Percentiles rank a stretch among this genome's conserved stretches.
Evolutionary conservation across 2,888 invertebrate species (phyloP).

Genomic region (Plebejus melissa): DNA sequence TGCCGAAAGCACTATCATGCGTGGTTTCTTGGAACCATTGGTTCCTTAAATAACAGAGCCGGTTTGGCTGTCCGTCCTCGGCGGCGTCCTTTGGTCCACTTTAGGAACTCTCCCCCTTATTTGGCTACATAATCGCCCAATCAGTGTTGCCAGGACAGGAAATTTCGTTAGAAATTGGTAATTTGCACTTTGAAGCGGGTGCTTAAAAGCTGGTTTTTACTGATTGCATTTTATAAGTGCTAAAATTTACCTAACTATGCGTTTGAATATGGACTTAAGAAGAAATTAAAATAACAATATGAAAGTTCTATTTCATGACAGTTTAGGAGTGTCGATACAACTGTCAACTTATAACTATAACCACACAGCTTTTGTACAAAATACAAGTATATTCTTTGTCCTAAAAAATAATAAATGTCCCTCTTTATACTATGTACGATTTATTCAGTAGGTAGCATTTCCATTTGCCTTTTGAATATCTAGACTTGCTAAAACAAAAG

Average conservation of each 20-base stretch:
- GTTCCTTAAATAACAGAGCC: constrained; percentile 61
- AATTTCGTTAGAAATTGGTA: neutral
- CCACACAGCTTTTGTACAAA: too few species aligned
- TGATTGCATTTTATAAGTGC: neutral
- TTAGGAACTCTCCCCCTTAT: constrained; percentile 60
- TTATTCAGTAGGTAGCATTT: neutral
- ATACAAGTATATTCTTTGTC: too few species aligned
- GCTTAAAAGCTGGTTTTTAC: neutral
- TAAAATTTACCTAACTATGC: too few species aligned
- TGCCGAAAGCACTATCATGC: constrained; percentile 57
- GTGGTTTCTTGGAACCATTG: constrained; percentile 62
- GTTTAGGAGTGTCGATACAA: too few species aligned
- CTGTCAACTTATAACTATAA: too few species aligned
- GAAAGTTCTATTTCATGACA: too few species aligned
- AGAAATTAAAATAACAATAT: too few species aligned
- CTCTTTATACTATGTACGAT: too few species aligned
- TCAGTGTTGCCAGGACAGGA: neutral
- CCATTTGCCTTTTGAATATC: neutral
- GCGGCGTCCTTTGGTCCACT: constrained; percentile 69
- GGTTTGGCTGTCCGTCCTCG: constrained; percentile 60
- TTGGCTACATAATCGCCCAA: constrained; percentile 62
- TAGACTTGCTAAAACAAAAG: neutral
- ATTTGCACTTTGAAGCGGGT: neutral
- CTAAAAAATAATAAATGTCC: too few species aligned
- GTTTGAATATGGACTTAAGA: too few species aligned